Conservation (phyloP, 2,113 vertebrate species). For the Trinectes maculatus region DNA sequence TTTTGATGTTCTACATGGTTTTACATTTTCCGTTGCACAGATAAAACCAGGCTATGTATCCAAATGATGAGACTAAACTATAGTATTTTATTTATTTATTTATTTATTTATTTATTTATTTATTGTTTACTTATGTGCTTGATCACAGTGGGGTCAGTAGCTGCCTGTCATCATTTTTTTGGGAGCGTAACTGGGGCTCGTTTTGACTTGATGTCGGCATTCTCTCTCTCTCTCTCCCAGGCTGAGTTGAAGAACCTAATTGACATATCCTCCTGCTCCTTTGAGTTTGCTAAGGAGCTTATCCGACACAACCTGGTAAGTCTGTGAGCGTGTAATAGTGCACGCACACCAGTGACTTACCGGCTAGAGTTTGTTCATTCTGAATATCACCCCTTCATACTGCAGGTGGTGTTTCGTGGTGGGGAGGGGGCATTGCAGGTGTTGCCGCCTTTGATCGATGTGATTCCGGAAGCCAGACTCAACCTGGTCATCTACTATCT, state of each 20-base stretch:
- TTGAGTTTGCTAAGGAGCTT: conserved; percentile 98
- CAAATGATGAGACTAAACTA: too few species aligned
- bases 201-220: conserved; percentile 3
- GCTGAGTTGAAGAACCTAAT: conserved; percentile 94
- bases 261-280: conserved; percentile 90
- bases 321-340: conserved; percentile 2
- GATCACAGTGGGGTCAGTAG: background rate
- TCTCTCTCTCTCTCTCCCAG: conserved; percentile 71
- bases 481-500: conserved; percentile 99
- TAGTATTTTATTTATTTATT: background rate
- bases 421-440: conserved; percentile 95
- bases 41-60: too few species aligned
- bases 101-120: background rate
- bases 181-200: background rate
- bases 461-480: conserved; percentile 95
- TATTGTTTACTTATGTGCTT: background rate
- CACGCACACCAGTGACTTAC: conserved; percentile 1
- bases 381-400: conserved; percentile 19
- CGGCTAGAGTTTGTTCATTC: background rate
- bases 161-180: conserved; percentile 1
- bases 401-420: conserved; percentile 94
- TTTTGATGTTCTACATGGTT: too few species aligned
- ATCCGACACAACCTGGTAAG: conserved; percentile 96
- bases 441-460: conserved; percentile 93
- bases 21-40: background rate